Evolutionary conservation across 2,113 vertebrate genomes (phyloP).

Genomic region (Pipa parva): DNA sequence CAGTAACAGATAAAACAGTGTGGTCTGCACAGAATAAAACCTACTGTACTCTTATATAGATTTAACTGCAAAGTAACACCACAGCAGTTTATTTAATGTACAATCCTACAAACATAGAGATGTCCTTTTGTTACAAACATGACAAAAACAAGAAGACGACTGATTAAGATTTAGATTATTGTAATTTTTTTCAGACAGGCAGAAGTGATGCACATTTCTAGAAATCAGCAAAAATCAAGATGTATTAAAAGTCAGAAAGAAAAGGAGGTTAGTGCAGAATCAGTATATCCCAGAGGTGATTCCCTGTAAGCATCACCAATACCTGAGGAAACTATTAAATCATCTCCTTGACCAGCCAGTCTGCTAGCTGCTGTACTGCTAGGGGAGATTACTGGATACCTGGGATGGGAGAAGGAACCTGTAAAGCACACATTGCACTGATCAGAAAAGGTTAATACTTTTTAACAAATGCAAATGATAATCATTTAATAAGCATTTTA

Average conservation of each 20-base stretch:
- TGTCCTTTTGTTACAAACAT: slow-evolving; percentile 6
- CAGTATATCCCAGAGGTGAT: slow-evolving; percentile 52
- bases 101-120: not conserved
- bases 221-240: slow-evolving; percentile 47
- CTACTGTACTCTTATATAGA: no score
- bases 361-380: slow-evolving; percentile 82
- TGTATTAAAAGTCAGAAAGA: slow-evolving; percentile 9
- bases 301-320: slow-evolving; percentile 56
- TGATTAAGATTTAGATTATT: no score
- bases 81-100: no score
- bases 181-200: slow-evolving; percentile 26
- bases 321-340: slow-evolving; percentile 85
- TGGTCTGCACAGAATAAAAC: no score
- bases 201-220: slow-evolving; percentile 43
- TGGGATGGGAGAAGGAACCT: slow-evolving; percentile 79
- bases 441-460: not conserved
- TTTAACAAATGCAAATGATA: no score
- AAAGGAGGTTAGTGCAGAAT: slow-evolving; percentile 54
- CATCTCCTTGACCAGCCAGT: slow-evolving; percentile 80
- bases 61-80: no score
- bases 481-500: no score
- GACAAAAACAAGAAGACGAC: no score
- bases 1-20: no score
- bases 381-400: slow-evolving; percentile 78
- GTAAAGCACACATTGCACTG: slow-evolving; percentile 67